Base-by-base conservation (phyloP, 2,113 vertebrate genomes). In the Crotophaga sulcirostris region DNA sequence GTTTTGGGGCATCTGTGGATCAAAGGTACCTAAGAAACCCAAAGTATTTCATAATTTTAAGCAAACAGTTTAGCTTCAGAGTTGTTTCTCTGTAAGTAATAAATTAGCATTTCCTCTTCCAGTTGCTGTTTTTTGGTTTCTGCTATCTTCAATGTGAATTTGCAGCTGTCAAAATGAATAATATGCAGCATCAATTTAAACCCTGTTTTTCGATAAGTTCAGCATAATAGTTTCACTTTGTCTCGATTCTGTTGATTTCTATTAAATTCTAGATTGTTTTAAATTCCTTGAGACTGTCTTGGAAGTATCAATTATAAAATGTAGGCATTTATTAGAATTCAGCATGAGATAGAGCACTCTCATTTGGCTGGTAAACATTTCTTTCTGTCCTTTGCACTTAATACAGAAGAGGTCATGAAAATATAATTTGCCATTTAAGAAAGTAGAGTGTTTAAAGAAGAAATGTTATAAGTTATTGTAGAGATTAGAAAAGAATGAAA, bases 121-220 rank as follows among this genome's bases (percentile, higher is more conserved):
- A 84, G 83, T 96, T 97, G 96, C 93, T 92, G 94, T 93, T 72
- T 92, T 97, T 97, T 85, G 64, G 88, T 91, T 86, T 94, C 95
- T 95, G 97, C 97, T 98, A 98, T 98, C 98, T 98, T 97, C 96
- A 96, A 44, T 94, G 97, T 97, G 97, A 98, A 97, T 98, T 98
- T 97, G 97, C 97, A 97, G 97, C 98, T 98, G 98, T 98, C 98
- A 98, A 96, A 98, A 98, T 98, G 98, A 98, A 94, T 98, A 98
- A 98, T 98, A 98, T 42, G 93, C 75, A 81, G 96, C 97, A 98
- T 98, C 97, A 98, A 95, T 98, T 98, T 97, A 97, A 98, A 97
- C 95, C 90, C 95, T 90, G 94, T 96, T 97, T 98, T 98, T 97
- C 38, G 67, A 93, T 95, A 98, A 97, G 94, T 97, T 98, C 97